These are phyloP conservation scores for Phrynocephalus vlangalii DNA, from an alignment of 2,797 vertebrate species.

Conservation along the genomic window DNA sequence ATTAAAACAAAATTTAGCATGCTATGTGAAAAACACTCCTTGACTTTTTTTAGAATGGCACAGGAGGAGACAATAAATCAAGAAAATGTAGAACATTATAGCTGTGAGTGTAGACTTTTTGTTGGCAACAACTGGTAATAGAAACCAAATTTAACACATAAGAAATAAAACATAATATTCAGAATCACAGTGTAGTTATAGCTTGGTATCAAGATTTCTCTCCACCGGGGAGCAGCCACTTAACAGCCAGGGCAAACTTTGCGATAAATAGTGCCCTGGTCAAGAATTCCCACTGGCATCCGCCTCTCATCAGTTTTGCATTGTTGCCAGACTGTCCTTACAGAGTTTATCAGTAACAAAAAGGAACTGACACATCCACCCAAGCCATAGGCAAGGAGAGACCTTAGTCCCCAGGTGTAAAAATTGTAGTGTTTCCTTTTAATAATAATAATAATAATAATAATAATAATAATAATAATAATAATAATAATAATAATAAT, in stretches of 20 bases:
- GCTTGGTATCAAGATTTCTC: not conserved
- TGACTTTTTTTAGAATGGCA: not conserved
- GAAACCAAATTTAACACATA: not conserved
- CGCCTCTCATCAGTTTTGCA: not conserved
- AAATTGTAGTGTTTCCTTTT: no score
- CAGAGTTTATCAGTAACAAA: not conserved
- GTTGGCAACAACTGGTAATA: not conserved
- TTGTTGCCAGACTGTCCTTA: not conserved
- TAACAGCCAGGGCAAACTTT: not conserved
- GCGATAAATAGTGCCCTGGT: not conserved
- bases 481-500: no score
- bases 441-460: no score
- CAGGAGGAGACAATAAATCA: not conserved
- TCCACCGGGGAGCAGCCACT: not conserved
- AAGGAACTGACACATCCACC: no score
- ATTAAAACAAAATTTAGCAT: conserved; percentile 13
- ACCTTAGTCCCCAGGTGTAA: no score
- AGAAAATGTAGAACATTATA: not conserved
- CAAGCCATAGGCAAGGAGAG: no score
- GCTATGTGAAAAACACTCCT: not conserved
- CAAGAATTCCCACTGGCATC: not conserved
- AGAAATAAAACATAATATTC: not conserved
- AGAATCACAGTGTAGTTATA: not conserved
- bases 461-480: no score
- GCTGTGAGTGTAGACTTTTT: not conserved